Base-by-base conservation (phyloP, 1,140 invertebrate genomes). In the Cotesia glomerata region DNA sequence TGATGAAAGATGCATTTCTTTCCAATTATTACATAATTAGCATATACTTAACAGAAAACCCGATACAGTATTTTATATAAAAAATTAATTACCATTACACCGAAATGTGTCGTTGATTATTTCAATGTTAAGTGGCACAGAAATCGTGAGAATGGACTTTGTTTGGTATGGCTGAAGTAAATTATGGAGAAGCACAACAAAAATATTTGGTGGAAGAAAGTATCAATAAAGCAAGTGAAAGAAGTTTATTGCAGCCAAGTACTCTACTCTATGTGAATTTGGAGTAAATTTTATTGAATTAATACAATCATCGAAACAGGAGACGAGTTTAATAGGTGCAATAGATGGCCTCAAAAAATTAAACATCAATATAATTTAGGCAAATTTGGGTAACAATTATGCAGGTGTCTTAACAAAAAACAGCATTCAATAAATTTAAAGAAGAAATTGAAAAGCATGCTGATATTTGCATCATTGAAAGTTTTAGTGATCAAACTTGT, bases 121-220 rank as follows among this genome's bases (percentile, higher is more conserved):
- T 73, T 74, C 39, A 54, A 74, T 26, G 71, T 69, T 49, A 73
- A 76, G 11, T 76, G 73, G 75, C 75, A 76, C 49, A 0, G 5
- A 1, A 65, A 36, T 54, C 18, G 63, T 16, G 0, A 0, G 0
- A 70, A 26, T 76, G 71, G 75, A 74, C 67, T 7, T 32, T 71
- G n/a, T 76, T 45, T 13, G 67, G 67, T 9, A 76, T 76, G 68
- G 62, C 61, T 1, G 54, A 70, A 3, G 62, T 32, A 32, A 74
- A 76, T 72, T 51, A 72, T 2, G 3, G 11, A 36, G 11, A 36
- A 76, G 74, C 26, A 5, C 16, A 0, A 76, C 75, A 2, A 76
- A 74, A 36, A 76, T n/a, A 76, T 68, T 34, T 61, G n/a, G 16
- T 74, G 13, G 75, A 76, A 34, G 75, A 76, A 34, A 72, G 69